phyloP scores from a whole-genome alignment of 2,888 invertebrate genomes.

The Dendrolimus pini region DNA sequence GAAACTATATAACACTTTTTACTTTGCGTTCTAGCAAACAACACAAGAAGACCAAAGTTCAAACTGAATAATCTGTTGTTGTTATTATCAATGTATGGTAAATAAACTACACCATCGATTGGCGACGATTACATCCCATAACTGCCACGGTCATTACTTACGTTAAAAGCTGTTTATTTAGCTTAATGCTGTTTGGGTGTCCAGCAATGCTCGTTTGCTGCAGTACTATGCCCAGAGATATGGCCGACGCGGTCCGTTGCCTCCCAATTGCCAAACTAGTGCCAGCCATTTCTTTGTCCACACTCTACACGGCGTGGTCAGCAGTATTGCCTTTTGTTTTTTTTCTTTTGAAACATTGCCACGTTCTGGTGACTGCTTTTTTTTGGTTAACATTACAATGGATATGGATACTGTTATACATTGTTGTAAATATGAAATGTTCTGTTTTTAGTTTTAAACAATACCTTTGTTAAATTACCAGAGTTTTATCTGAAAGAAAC shows the following conservation, averaged over 20 bases:
- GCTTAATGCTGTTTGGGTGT: conserved; percentile 56
- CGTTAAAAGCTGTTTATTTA: conserved; percentile 53
- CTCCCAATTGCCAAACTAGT: conserved; percentile 54
- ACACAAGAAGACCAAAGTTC: too few species aligned
- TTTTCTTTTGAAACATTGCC: conserved; percentile 3
- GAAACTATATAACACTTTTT: too few species aligned
- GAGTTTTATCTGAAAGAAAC: too few species aligned
- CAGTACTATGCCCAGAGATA: conserved; percentile 36
- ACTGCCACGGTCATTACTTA: conserved; percentile 49
- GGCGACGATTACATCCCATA: conserved; percentile 33
- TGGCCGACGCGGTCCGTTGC: conserved; percentile 39
- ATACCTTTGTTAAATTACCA: too few species aligned
- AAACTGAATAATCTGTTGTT: too few species aligned
- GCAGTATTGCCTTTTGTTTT: conserved; percentile 31
- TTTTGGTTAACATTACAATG: conserved; percentile 4
- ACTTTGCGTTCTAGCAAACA: too few species aligned
- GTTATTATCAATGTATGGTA: too few species aligned
- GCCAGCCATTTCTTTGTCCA: conserved; percentile 44
- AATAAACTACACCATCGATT: conserved; percentile 5
- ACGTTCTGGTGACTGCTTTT: conserved; percentile 2
- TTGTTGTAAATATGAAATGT: too few species aligned
- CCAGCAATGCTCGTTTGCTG: conserved; percentile 47
- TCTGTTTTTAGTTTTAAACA: too few species aligned
- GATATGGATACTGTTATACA: too few species aligned
- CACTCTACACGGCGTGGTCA: conserved; percentile 22